Evolutionary conservation across 2,888 invertebrate genomes (phyloP).

Genomic region (Ariolimax columbianus): DNA sequence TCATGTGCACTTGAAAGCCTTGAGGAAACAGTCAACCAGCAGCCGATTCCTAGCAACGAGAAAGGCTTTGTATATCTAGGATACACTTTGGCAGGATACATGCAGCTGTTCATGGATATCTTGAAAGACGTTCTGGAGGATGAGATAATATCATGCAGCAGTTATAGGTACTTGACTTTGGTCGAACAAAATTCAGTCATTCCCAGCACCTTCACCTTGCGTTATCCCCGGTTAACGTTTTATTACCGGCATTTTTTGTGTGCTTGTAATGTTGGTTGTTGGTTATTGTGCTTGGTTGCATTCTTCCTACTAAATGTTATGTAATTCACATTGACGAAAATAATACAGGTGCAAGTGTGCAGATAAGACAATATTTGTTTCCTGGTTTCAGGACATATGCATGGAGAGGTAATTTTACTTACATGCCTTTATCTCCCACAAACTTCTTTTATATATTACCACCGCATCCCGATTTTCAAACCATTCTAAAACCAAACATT

Average conservation of each 20-base stretch:
- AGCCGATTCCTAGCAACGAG: background rate
- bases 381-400: background rate
- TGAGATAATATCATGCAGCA: background rate
- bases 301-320: background rate
- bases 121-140: slow-evolving; percentile 2
- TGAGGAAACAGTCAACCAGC: background rate
- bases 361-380: background rate
- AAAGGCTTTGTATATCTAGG: background rate
- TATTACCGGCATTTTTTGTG: background rate
- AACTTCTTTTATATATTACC: too few relatives aligned
- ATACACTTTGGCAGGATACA: background rate
- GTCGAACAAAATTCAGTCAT: background rate
- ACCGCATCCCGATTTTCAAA: too few relatives aligned
- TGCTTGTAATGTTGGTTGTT: background rate
- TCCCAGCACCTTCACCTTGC: background rate
- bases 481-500: too few relatives aligned
- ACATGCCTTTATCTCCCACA: too few relatives aligned
- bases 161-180: background rate
- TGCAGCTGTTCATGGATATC: background rate
- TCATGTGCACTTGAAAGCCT: background rate
- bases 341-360: too few relatives aligned
- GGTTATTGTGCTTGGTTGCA: background rate
- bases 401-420: too few relatives aligned
- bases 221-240: background rate
- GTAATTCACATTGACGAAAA: background rate